Base-by-base conservation (phyloP, 1,140 invertebrate genomes). In the Oreohelix idahoensis region DNA sequence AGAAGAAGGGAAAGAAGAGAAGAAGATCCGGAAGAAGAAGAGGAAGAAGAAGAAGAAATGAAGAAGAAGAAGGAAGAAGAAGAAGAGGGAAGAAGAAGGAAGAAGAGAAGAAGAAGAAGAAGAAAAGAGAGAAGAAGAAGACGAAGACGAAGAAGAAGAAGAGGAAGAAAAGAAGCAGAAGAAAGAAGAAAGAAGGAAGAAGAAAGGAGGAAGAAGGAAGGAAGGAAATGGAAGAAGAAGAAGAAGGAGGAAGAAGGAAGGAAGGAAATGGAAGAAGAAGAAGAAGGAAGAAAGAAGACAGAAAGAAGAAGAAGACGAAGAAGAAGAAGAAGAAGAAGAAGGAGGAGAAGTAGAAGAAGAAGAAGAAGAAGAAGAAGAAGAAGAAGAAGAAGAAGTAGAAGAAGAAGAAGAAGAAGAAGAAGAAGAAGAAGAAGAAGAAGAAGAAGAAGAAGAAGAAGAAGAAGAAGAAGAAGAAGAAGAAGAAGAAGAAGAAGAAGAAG, bases 301-400 rank as follows among this genome's bases (percentile, higher is more conserved):
- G n/a, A n/a, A n/a, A n/a, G n/a, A n/a, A n/a, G n/a, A n/a, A n/a
- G n/a, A n/a, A n/a, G n/a, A n/a, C n/a, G n/a, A n/a, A n/a, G n/a
- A n/a, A n/a, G n/a, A n/a, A n/a, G 69, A 70, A 75, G 45, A 70
- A 58, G 58, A 70, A 75, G 69, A 58, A 82, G 69, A 32, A 75
- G 69, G 32, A 74, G 38, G n/a, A 76, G 20, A 51, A 17, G 35
- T 45, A 29, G 17, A 76, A 32, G 17, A 76, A 32, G 29, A 76
- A 32, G 35, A 45, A 42, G 45, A 76, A 32, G 29, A 76, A 42
- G 45, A 76, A 42, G 45, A 76, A 42, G 45, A 76, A 42, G 45
- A 76, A 42, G 45, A 45, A 51, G 39, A 76, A 32, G 74, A 76
- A 51, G 39, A 45, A 32, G 39, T 45, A 32, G 39, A 76, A 49